Evolutionary conservation across 2,888 invertebrate species (phyloP), one percentile per base, ranked within the genome.

Genomic region (Philopedon plagiatum): DNA sequence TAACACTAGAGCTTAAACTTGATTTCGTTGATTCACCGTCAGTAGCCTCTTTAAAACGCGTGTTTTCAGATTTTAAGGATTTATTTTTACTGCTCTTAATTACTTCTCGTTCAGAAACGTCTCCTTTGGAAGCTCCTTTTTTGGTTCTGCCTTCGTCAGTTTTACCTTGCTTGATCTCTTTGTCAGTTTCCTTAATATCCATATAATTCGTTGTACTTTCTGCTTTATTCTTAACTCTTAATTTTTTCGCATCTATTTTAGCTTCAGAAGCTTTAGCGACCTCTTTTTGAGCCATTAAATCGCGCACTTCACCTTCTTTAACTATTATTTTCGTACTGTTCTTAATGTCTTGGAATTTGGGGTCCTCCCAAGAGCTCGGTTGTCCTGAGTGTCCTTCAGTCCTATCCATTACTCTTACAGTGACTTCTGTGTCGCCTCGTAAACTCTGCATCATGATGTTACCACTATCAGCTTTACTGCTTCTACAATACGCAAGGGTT

Each of bases 401-500:
- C 61, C 77, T 79, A 34, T 78, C 76, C 46, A 79, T 54, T 18
- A 79, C 76, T 32, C 76, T 78, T 19, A 80, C 79, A 13, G 81
- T 79, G 1, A 83, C 82, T 70, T 81, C 81, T 0, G 82, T 82
- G 32, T 78, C 79, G 7, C 76, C 57, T 54, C 78, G 78, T 23
- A 81, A 71, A 76, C 80, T 82, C 71, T 78, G 81, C 21, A 80
- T 80, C 57, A 80, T 76, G 44, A 80, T 81, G 46, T 80, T 76
- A 46, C 79, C 79, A 4, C 65, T 72, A 56, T 76, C 75, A 5
- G 65, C 63, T 49, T 74, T 71, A 46, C 66, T 73, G 21, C 63
- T 63, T 51, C 71, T 77, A 23, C 76, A 71, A 74, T 82, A 83
- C 15, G 82, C 76, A 41, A 81, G 67, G 9, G 87, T 82, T 79